These are phyloP conservation scores for Augochlorella aurata DNA, from an alignment of 2,888 invertebrate species.

Conservation along the genomic window DNA sequence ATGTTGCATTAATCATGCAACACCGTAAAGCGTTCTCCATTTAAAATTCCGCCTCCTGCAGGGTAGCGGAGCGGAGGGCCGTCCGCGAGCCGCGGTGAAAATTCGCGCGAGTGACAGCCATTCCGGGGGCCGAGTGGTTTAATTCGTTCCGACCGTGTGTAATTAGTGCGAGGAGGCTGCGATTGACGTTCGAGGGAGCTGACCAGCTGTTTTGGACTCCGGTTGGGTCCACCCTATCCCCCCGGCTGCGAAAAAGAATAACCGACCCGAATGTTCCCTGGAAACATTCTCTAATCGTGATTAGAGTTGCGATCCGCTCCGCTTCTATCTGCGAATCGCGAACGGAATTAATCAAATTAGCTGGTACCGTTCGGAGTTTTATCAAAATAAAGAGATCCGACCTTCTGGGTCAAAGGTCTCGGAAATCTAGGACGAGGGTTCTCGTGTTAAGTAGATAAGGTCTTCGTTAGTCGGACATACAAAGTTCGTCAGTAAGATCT, in stretches of 20 bases:
- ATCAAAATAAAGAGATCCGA: background rate
- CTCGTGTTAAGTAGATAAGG: conserved; percentile 4
- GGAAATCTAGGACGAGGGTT: background rate
- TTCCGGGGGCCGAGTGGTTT: background rate
- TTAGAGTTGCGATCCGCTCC: no score
- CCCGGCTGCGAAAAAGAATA: background rate
- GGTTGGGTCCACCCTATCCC: background rate
- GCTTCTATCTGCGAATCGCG: background rate
- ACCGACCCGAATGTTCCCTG: background rate
- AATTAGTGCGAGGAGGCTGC: background rate
- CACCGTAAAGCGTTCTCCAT: conserved; percentile 49
- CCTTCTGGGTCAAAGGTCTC: background rate
- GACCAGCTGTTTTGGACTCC: background rate
- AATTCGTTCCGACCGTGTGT: conserved; percentile 19
- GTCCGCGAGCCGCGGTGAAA: conserved; percentile 16
- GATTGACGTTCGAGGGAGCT: conserved; percentile 12
- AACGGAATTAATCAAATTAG: background rate
- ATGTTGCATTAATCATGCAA: conserved; percentile 54
- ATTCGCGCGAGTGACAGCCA: conserved; percentile 27
- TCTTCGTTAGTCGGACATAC: conserved; percentile 11
- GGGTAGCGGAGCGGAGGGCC: background rate
- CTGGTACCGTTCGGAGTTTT: background rate
- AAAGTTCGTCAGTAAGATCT: background rate
- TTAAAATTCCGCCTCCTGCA: conserved; percentile 43
- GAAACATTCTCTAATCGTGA: background rate